A percentile compares a stretch with the other conserved stretches of the same genome.
These are phyloP conservation scores for Heliocidaris tuberculata DNA, from an alignment of 35 echinoderm and acorn worm genomes.

Conservation along the genomic window DNA sequence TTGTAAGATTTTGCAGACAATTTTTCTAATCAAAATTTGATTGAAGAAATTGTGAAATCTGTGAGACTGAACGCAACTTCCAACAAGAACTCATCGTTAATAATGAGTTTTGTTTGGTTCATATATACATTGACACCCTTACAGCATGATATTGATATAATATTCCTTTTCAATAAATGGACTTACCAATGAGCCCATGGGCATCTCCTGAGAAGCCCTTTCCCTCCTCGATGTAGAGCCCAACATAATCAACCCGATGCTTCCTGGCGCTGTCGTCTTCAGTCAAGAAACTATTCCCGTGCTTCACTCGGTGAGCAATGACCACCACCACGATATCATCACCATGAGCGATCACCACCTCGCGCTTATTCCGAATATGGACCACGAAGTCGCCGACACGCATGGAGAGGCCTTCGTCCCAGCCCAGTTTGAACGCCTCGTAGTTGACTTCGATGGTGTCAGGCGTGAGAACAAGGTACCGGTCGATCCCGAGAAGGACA, in stretches of 20 bases:
- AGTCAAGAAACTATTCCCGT: not conserved
- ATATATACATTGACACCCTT: too few species aligned
- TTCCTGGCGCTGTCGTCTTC: not conserved
- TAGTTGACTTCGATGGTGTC: conserved; percentile 12
- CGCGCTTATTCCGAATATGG: not conserved
- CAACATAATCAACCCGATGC: conserved; percentile 43
- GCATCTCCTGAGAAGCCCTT: conserved; percentile 52
- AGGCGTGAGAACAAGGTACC: not conserved
- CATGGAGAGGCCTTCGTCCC: conserved; percentile 25
- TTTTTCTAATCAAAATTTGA: too few species aligned
- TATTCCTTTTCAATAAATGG: not conserved
- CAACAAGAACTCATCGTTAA: too few species aligned
- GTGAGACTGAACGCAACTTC: too few species aligned
- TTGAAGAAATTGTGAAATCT: too few species aligned
- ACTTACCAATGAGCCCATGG: conserved; percentile 60
- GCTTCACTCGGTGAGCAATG: conserved; percentile 35
- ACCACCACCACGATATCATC: conserved; percentile 44
- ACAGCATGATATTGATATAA: too few species aligned
- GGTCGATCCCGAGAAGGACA: not conserved
- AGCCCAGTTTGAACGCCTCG: conserved; percentile 21
- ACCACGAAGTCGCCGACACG: not conserved
- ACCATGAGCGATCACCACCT: conserved; percentile 9
- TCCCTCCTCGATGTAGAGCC: conserved; percentile 53
- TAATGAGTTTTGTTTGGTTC: too few species aligned
- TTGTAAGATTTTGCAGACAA: too few species aligned